Evolutionary conservation across 92 coral and sea anemone species (phyloP).

Genomic region (Parazoanthus swiftii): DNA sequence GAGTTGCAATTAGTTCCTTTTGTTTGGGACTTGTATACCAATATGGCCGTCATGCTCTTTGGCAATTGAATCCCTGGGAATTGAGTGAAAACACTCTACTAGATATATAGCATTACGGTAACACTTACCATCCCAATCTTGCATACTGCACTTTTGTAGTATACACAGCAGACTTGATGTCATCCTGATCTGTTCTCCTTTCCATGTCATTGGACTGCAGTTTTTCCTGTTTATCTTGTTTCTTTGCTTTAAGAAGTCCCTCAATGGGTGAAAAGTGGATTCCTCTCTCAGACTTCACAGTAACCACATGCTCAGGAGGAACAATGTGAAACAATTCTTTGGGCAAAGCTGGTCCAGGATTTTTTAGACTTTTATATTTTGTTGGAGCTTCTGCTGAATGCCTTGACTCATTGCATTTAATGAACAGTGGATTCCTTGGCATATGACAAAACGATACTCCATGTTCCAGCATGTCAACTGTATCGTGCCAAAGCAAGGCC

Average conservation of each 20-base stretch:
- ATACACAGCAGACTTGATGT: conserved; percentile 52
- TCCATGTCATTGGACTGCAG: neutral
- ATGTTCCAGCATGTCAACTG: conserved; percentile 87
- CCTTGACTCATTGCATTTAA: conserved; percentile 67
- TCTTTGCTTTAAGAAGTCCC: conserved; percentile 14
- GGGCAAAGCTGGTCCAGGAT: conserved; percentile 61
- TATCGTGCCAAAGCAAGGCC: conserved; percentile 80
- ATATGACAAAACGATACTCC: conserved; percentile 74
- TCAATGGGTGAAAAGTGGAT: conserved; percentile 47
- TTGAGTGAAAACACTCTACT: no score
- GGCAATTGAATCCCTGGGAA: no score
- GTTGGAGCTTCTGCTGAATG: conserved; percentile 5
- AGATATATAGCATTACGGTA: no score
- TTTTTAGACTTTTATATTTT: conserved; percentile 34
- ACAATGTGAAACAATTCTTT: conserved; percentile 39
- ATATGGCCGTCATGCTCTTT: no score
- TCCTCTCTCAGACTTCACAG: conserved; percentile 61
- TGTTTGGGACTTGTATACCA: no score
- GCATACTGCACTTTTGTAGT: conserved; percentile 77
- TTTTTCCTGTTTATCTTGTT: neutral
- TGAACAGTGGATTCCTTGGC: conserved; percentile 80
- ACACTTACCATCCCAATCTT: conserved; percentile 85
- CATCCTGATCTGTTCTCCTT: neutral
- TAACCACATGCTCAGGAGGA: conserved; percentile 52
- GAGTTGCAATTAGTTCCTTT: no score